phyloP scores from a whole-genome alignment of 2,797 vertebrate genomes.

The Centroberyx gerrardi region DNA sequence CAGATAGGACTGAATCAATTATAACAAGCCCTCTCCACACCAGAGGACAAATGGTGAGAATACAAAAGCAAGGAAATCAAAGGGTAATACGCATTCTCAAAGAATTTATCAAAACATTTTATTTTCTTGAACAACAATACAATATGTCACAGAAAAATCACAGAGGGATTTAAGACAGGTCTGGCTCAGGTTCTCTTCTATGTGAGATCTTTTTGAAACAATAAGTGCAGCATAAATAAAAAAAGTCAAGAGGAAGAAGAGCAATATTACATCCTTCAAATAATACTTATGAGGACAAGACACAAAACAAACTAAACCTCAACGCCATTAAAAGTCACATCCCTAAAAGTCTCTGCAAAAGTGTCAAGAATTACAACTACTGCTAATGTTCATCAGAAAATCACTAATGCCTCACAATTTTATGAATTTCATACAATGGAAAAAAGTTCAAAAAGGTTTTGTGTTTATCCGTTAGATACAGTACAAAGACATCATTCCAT shows the following conservation, averaged over 20 bases:
- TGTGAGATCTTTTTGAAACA: slow-evolving; percentile 79
- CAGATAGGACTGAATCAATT: neutral
- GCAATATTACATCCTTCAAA: slow-evolving; percentile 75
- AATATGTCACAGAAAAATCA: slow-evolving; percentile 95
- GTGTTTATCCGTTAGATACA: slow-evolving; percentile 81
- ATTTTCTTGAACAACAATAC: slow-evolving; percentile 85
- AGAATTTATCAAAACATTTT: slow-evolving; percentile 87
- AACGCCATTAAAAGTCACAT: slow-evolving; percentile 77
- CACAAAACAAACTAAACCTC: slow-evolving; percentile 62
- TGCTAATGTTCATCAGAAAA: slow-evolving; percentile 81
- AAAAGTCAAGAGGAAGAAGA: slow-evolving; percentile 68
- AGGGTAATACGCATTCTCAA: slow-evolving; percentile 14
- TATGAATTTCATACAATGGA: slow-evolving; percentile 80
- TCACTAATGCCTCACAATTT: slow-evolving; percentile 81
- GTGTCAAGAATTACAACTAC: slow-evolving; percentile 81
- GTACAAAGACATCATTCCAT: slow-evolving; percentile 87
- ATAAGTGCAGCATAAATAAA: slow-evolving; percentile 85
- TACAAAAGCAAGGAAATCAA: slow-evolving; percentile 9
- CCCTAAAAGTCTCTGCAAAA: slow-evolving; percentile 78
- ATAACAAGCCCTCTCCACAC: neutral
- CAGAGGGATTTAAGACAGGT: slow-evolving; percentile 91
- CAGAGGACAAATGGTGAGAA: neutral
- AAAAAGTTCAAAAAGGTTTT: slow-evolving; percentile 66
- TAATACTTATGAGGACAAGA: slow-evolving; percentile 76
- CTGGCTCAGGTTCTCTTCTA: slow-evolving; percentile 87